Evolutionary conservation across 2,888 invertebrate genomes (phyloP).

Genomic region (Pristionchus fissidentatus): DNA sequence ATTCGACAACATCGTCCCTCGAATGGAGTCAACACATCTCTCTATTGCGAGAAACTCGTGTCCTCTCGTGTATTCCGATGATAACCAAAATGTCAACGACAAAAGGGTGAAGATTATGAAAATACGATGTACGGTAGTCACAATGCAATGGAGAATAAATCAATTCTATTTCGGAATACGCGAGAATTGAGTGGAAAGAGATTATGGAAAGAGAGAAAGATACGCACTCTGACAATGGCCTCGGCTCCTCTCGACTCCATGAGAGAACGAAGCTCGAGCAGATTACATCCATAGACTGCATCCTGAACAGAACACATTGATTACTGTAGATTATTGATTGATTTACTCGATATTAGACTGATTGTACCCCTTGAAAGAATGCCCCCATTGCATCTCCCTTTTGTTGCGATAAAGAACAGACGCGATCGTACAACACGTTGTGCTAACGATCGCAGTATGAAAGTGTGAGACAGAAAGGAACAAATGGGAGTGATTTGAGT

Average conservation of each 20-base stretch:
- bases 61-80: neutral
- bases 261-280: conserved; percentile 96
- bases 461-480: neutral
- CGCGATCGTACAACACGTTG: neutral
- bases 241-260: conserved; percentile 97
- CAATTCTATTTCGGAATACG: too few relatives aligned
- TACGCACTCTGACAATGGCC: conserved; percentile 87
- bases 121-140: conserved; percentile 19
- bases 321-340: neutral
- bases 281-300: conserved; percentile 78
- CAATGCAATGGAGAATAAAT: too few relatives aligned
- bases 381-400: too few relatives aligned
- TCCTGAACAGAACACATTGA: conserved; percentile 51
- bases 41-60: neutral
- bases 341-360: too few relatives aligned
- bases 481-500: too few relatives aligned
- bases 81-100: neutral
- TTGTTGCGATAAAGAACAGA: conserved; percentile 13
- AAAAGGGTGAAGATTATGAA: neutral
- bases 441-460: neutral
- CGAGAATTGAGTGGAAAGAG: conserved; percentile 47
- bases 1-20: too few relatives aligned
- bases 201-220: neutral
- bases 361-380: too few relatives aligned
- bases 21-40: neutral